phyloP scores from a whole-genome alignment of 2,797 vertebrate genomes.

The Lagocephalus sceleratus region DNA sequence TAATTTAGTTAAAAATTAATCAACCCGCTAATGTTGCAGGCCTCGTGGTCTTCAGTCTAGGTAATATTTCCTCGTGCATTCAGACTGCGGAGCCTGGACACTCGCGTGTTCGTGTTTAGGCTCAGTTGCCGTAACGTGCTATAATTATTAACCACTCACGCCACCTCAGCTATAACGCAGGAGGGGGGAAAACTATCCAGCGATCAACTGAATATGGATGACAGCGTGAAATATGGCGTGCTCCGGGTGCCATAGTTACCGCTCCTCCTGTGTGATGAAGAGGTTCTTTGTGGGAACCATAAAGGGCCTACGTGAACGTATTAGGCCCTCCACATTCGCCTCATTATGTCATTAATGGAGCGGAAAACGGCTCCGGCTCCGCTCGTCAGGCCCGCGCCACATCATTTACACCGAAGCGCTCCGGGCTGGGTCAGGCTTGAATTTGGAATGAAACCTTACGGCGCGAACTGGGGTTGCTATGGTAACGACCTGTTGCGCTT shows the following conservation, averaged over 20 bases:
- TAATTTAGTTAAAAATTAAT: too few species aligned
- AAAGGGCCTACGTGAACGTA: slow-evolving; percentile 49
- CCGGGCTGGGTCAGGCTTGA: slow-evolving; percentile 19
- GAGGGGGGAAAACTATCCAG: too few species aligned
- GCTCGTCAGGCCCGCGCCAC: slow-evolving; percentile 17
- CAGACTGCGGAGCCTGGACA: too few species aligned
- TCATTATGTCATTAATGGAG: slow-evolving; percentile 70
- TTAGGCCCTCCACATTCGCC: slow-evolving; percentile 40
- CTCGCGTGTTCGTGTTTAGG: too few species aligned
- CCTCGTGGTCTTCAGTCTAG: too few species aligned
- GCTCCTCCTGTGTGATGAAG: not conserved
- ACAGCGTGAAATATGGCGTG: not conserved
- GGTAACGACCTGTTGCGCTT: too few species aligned
- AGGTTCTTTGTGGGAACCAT: slow-evolving; percentile 17
- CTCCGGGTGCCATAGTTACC: not conserved
- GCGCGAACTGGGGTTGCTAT: too few species aligned
- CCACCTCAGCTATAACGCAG: too few species aligned
- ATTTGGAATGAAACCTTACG: slow-evolving; percentile 30
- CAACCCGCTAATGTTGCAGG: too few species aligned
- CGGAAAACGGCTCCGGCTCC: slow-evolving; percentile 52
- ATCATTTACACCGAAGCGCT: slow-evolving; percentile 23
- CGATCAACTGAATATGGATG: not conserved
- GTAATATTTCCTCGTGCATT: too few species aligned
- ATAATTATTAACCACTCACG: too few species aligned
- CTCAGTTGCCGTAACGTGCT: too few species aligned